Conservation (phyloP, 2,888 invertebrate genomes). For the Odontomyia ornata region DNA sequence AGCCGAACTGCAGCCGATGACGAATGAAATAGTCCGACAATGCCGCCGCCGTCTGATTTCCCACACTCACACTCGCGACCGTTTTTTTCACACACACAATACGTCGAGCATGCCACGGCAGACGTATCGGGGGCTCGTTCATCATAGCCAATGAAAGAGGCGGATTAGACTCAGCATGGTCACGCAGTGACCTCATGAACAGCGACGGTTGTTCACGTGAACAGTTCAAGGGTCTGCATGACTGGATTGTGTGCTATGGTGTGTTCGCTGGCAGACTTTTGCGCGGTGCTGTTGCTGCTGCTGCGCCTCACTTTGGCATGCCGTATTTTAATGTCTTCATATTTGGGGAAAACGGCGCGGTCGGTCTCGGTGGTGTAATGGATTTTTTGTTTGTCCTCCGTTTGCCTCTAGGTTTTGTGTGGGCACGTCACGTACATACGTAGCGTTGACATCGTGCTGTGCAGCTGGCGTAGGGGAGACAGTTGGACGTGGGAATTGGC, state of each 20-base stretch:
- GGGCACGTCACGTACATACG: slow-evolving; percentile 36
- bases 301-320: slow-evolving; percentile 20
- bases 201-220: slow-evolving; percentile 73
- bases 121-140: slow-evolving; percentile 75
- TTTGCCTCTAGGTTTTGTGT: slow-evolving; percentile 19
- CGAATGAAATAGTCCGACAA: slow-evolving; percentile 17
- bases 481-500: neutral
- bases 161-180: slow-evolving; percentile 61
- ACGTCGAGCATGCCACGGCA: slow-evolving; percentile 50
- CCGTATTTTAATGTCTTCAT: neutral
- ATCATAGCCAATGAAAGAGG: slow-evolving; percentile 69
- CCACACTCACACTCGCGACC: slow-evolving; percentile 19
- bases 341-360: slow-evolving; percentile 1
- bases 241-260: slow-evolving; percentile 13
- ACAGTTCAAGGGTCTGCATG: slow-evolving; percentile 62
- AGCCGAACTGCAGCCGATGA: neutral
- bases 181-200: slow-evolving; percentile 83
- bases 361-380: neutral
- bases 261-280: neutral
- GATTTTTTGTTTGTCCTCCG: neutral
- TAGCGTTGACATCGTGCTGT: neutral
- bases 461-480: slow-evolving; percentile 1
- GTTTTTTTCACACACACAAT: neutral
- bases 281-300: slow-evolving; percentile 20
- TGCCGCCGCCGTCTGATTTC: slow-evolving; percentile 45